Percentiles rank a stretch among this genome's conserved stretches.
These are phyloP conservation scores for Acanthococcus lagerstroemiae DNA, from an alignment of 2,888 invertebrate species.

Conservation along the genomic window DNA sequence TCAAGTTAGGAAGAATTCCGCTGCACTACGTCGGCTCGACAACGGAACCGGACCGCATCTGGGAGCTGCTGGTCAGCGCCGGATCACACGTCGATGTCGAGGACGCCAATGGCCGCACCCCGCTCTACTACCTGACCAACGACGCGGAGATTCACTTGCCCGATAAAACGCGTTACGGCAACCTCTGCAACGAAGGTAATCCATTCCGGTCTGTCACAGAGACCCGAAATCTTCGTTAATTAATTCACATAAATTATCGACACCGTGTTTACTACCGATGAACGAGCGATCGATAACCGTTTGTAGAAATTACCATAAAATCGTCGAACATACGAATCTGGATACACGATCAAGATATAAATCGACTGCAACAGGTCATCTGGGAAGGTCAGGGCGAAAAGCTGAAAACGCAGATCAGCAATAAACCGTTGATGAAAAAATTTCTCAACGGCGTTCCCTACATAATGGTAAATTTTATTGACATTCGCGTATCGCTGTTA, in stretches of 20 bases:
- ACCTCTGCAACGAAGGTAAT: not conserved
- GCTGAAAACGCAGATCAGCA: slow-evolving; percentile 71
- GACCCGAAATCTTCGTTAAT: no score
- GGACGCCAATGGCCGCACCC: slow-evolving; percentile 50
- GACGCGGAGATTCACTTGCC: slow-evolving; percentile 48
- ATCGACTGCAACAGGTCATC: slow-evolving; percentile 72
- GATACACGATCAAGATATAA: slow-evolving; percentile 86
- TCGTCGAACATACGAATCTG: slow-evolving; percentile 87
- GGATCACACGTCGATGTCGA: slow-evolving; percentile 53
- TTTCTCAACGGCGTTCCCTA: slow-evolving; percentile 90
- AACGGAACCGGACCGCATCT: slow-evolving; percentile 50
- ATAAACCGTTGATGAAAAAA: slow-evolving; percentile 67
- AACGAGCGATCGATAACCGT: no score
- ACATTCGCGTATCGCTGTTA: not conserved
- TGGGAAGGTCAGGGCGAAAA: slow-evolving; percentile 84
- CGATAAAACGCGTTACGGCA: slow-evolving; percentile 33
- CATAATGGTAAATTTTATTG: slow-evolving; percentile 58
- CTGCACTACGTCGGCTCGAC: slow-evolving; percentile 57
- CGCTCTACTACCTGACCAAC: slow-evolving; percentile 50
- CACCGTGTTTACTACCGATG: no score
- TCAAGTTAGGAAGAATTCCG: slow-evolving; percentile 56
- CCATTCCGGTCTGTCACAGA: no score
- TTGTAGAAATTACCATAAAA: slow-evolving; percentile 51
- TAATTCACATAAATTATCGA: no score
- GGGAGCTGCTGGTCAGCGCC: slow-evolving; percentile 50